phyloP scores from a whole-genome alignment of 2,113 vertebrate species.

The Panthera leo region DNA sequence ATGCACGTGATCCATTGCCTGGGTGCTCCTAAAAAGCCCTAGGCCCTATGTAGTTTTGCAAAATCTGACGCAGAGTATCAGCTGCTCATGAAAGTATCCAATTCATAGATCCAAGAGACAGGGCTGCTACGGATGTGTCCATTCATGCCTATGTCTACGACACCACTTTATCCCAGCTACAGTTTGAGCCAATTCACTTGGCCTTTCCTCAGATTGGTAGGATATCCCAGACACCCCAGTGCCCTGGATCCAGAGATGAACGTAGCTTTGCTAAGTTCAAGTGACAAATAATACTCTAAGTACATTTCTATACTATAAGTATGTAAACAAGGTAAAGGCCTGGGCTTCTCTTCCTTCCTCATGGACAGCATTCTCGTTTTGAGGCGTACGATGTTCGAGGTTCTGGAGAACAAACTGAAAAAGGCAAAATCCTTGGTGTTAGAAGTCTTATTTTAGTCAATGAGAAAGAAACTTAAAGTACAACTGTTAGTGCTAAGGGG shows the following conservation, averaged over 20 bases:
- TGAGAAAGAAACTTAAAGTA: not conserved
- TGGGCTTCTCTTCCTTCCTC: not conserved
- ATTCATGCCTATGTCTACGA: not conserved
- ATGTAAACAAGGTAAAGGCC: not conserved
- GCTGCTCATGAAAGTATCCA: not conserved
- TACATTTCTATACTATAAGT: not conserved
- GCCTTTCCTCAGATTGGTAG: not conserved
- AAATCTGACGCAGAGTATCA: not conserved
- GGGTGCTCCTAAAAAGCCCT: not conserved
- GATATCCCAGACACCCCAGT: not conserved
- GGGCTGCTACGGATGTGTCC: not conserved
- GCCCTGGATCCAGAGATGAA: not conserved
- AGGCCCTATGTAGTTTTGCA: not conserved
- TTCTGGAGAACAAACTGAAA: not conserved
- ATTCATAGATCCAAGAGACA: not conserved
- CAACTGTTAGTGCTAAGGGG: not conserved
- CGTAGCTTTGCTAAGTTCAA: not conserved
- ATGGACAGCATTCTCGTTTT: not conserved
- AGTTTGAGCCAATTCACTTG: not conserved
- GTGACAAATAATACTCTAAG: not conserved
- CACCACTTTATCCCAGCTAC: not conserved
- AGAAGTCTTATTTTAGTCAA: not conserved
- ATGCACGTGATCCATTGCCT: not conserved
- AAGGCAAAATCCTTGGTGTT: not conserved
- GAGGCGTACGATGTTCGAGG: not conserved